Percentiles rank a stretch among this genome's conserved stretches.
phyloP scores from a whole-genome alignment of 2,113 vertebrate species.

The Narcine bancroftii region DNA sequence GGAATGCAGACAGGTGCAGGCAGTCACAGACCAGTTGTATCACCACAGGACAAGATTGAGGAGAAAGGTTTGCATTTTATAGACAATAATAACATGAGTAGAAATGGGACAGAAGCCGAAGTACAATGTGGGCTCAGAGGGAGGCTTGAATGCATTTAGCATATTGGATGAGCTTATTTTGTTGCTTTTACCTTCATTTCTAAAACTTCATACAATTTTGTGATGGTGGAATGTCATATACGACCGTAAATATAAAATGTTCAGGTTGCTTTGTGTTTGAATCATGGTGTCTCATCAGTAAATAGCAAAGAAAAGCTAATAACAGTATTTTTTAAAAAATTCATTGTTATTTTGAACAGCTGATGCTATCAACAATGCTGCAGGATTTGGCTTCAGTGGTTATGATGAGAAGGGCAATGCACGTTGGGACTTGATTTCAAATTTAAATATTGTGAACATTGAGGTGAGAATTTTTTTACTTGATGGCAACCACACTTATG shows the following conservation, averaged over 20 bases:
- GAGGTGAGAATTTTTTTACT: constrained; percentile 62
- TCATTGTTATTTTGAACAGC: constrained; percentile 58
- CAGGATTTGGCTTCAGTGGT: constrained; percentile 92
- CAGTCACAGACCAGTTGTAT: too few relatives aligned
- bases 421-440: constrained; percentile 87
- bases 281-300: background rate
- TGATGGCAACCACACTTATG: constrained; percentile 15
- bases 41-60: too few relatives aligned
- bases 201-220: background rate
- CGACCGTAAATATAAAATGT: background rate
- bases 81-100: background rate
- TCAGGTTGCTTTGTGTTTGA: background rate
- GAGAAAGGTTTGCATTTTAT: background rate
- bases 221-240: background rate
- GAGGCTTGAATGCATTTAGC: background rate
- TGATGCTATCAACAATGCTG: constrained; percentile 97
- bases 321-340: background rate
- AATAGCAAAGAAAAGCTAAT: background rate
- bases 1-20: too few relatives aligned
- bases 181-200: background rate
- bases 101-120: background rate
- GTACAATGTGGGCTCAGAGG: background rate
- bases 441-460: constrained; percentile 86
- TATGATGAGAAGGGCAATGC: constrained; percentile 79
- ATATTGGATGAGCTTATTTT: background rate